Evolutionary conservation across 2,888 invertebrate species (phyloP), one percentile per base, ranked within the genome.

Genomic region (Thelaira solivaga): DNA sequence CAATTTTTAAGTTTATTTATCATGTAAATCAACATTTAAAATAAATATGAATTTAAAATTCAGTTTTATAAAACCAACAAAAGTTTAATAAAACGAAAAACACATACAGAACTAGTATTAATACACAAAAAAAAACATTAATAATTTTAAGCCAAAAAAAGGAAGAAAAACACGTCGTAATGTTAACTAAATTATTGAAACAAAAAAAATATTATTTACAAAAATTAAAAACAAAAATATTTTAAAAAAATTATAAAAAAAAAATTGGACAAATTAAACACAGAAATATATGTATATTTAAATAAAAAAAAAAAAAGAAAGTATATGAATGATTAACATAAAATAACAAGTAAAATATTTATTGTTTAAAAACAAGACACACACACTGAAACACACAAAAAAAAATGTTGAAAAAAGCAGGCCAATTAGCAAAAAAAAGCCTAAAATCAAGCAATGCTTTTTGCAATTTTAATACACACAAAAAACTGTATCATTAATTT

Each of bases 121-220:
- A 26, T 73, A 79, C 75, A 67, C 53, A 62, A 8, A 55, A 73
- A 73, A 49, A 75, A 62, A 34, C 57, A 71, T 61, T 53, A 65
- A 45, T 68, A 69, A 57, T 59, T 39, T 57, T 69, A 69, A 76
- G 65, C 20, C 34, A 69, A 65, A 67, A 43, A 36, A 49, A 64
- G 43, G 59, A 59, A 57, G 61, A 71, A 75, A 75, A 85, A 64
- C 86, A 86, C 85, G 86, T 86, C 86, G 85, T 85, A 84, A 86
- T 86, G 86, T 86, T 86, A 86, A 86, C 86, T 87, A 86, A 82
- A 80, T 73, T 61, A 53, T 61, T n/a, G n/a, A n/a, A n/a, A 76
- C 39, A 45, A 62, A 62, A 47, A 71, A 68, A 71, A 72, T 71
- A 80, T 79, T 80, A 82, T 75, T 78, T 75, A 80, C 61, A 80